Evolutionary conservation across 2,797 vertebrate genomes (phyloP), one percentile per base, ranked within the genome.

Genomic region (Anomalospiza imberbis): DNA sequence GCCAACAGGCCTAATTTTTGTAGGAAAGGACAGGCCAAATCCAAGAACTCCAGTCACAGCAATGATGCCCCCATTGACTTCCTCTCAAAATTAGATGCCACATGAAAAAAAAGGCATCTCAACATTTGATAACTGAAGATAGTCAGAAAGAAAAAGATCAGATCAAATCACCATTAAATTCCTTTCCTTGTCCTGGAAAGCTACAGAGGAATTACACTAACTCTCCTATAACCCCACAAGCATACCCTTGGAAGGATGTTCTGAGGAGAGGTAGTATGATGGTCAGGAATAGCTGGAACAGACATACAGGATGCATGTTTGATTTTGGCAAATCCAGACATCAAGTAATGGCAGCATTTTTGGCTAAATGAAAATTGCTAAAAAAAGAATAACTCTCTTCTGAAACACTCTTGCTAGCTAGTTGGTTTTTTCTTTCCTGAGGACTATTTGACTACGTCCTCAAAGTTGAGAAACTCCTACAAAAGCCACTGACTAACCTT

Each of bases 401-500:
- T 34, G 81, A 72, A 94, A 81, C 38, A 57, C 34, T 84, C 47
- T 44, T n/a, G 10, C 42, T 34, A 63, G 11, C 38, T 17, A 48
- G 11, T 18, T 54, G 13, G 7, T 2, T 40, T 61, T 61, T 75
- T 34, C 15, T 45, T 28, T 61, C 44, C 48, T 60, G 38, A 74
- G 53, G 55, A 40, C 26, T 93, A 26, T 54, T 86, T 71, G 40
- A 89, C 24, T 84, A 75, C 0, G 1, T 86, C 36, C 54, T 94
- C 28, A 19, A 88, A 77, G 72, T 1, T 71, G 58, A 94, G 50
- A 68, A 88, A 78, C 38, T 78, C 54, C 78, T 67, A 22, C 11
- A 36, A 91, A 94, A 91, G 58, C n/a, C 70, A 48, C 12, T 53
- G 28, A 88, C 47, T 88, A 75, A 74, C 36, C 44, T 38, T 79